These are phyloP conservation scores for Recurvirostra avosetta DNA, from an alignment of 2,113 vertebrate genomes.

Conservation along the genomic window DNA sequence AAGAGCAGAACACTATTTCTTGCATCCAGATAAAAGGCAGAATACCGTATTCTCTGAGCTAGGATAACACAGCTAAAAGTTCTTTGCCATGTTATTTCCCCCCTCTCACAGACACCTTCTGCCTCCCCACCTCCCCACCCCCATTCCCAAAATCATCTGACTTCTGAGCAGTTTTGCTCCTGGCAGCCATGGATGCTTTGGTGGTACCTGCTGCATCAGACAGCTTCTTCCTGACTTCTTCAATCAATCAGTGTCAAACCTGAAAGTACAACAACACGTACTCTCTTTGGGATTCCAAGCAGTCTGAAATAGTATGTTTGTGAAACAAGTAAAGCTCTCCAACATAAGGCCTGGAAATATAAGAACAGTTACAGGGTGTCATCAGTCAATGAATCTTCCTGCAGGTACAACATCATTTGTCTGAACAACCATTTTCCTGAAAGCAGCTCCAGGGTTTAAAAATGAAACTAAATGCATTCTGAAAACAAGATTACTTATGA, in stretches of 20 bases:
- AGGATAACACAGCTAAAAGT: neutral
- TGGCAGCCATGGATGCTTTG: neutral
- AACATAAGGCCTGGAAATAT: neutral
- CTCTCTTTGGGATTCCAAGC: neutral
- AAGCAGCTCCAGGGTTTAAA: neutral
- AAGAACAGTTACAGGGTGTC: neutral
- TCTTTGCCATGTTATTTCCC: neutral
- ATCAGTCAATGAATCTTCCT: neutral
- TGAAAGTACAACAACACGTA: neutral
- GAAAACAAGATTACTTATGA: neutral
- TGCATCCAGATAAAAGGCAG: neutral
- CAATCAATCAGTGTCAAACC: neutral
- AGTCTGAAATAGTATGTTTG: neutral
- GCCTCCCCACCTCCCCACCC: rapidly evolving
- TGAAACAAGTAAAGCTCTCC: neutral
- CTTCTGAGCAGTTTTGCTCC: neutral
- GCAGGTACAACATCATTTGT: neutral
- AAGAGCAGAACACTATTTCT: neutral
- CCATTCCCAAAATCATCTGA: neutral
- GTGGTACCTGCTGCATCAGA: neutral
- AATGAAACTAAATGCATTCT: neutral
- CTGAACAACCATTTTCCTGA: neutral
- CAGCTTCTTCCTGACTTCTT: neutral
- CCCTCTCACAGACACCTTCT: neutral
- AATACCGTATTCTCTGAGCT: neutral